A percentile compares a stretch with the other conserved stretches of the same genome.
Evolutionary conservation across 2,113 vertebrate species (phyloP).

Genomic region (Mugil cephalus): DNA sequence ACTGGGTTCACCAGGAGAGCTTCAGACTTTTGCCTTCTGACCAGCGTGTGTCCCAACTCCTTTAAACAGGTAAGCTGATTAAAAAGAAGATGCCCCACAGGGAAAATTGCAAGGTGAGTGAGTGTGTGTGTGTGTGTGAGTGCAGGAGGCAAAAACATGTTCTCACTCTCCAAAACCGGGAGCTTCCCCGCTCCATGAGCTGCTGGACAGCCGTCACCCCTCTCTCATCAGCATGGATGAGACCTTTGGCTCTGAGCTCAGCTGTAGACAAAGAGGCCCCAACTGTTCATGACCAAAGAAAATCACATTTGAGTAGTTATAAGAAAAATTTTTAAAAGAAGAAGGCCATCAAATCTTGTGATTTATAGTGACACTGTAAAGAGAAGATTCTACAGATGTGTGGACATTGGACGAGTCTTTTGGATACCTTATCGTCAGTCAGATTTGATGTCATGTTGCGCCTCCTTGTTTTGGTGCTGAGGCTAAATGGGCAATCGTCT

Average conservation of each 20-base stretch:
- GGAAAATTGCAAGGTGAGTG: not conserved
- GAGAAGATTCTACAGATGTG: not conserved
- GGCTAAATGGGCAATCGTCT: no score
- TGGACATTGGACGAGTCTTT: not conserved
- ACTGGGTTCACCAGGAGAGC: not conserved
- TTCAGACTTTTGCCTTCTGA: not conserved
- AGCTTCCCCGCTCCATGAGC: not conserved
- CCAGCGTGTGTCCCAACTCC: not conserved
- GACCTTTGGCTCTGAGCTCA: not conserved
- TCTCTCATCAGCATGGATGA: not conserved
- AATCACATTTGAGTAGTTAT: not conserved
- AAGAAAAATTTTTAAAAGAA: not conserved
- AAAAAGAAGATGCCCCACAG: slow-evolving; percentile 3
- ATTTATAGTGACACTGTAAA: not conserved
- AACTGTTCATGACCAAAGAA: not conserved
- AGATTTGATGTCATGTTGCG: not conserved
- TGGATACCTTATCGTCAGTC: not conserved
- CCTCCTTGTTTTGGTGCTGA: not conserved
- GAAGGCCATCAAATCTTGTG: not conserved
- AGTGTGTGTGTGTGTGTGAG: not conserved
- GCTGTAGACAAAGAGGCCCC: not conserved
- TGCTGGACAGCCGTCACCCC: not conserved
- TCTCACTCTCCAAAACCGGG: not conserved
- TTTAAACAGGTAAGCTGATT: slow-evolving; percentile 30
- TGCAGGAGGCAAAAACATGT: slow-evolving; percentile 2